These are phyloP conservation scores for Oikopleura vanhoeffeni DNA, from an alignment of 23 tunicate species.

Conservation along the genomic window DNA sequence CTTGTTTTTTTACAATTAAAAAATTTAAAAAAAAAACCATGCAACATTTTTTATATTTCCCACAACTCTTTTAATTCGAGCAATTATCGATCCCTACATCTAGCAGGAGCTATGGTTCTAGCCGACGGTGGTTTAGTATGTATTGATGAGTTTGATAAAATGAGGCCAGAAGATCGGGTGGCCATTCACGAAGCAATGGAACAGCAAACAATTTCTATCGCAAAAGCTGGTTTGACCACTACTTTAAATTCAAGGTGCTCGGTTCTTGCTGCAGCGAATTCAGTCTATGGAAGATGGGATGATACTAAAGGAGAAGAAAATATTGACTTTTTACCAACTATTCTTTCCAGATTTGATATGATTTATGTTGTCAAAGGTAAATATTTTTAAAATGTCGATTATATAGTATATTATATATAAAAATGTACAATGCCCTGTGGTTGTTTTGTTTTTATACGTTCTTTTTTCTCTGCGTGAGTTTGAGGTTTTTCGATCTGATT, in stretches of 20 bases:
- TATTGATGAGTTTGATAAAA: constrained; percentile 97
- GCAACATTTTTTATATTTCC: background rate
- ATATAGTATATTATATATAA: constrained; percentile 28
- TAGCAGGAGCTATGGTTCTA: constrained; percentile 98
- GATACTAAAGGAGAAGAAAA: constrained; percentile 85
- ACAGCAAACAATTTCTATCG: constrained; percentile 95
- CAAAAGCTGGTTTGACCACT: constrained; percentile 23
- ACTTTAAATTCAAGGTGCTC: constrained; percentile 36
- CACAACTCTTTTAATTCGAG: constrained; percentile 3
- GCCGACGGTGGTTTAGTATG: constrained; percentile 99
- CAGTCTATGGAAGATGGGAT: constrained; percentile 98
- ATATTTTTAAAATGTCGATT: too few relatives aligned
- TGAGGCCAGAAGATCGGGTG: constrained; percentile 90
- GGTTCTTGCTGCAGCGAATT: constrained; percentile 94
- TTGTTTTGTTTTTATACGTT: background rate
- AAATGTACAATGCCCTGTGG: background rate
- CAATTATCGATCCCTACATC: too few relatives aligned
- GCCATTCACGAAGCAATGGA: constrained; percentile 99
- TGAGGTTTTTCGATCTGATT: too few relatives aligned
- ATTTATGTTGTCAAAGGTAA: constrained; percentile 86
- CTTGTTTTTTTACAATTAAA: constrained; percentile 21
- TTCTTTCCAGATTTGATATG: constrained; percentile 93
- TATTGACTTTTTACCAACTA: constrained; percentile 98
- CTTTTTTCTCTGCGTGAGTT: background rate
- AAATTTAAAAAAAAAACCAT: background rate